Conservation (phyloP, 2,888 invertebrate species). For the Axea sp. region DNA sequence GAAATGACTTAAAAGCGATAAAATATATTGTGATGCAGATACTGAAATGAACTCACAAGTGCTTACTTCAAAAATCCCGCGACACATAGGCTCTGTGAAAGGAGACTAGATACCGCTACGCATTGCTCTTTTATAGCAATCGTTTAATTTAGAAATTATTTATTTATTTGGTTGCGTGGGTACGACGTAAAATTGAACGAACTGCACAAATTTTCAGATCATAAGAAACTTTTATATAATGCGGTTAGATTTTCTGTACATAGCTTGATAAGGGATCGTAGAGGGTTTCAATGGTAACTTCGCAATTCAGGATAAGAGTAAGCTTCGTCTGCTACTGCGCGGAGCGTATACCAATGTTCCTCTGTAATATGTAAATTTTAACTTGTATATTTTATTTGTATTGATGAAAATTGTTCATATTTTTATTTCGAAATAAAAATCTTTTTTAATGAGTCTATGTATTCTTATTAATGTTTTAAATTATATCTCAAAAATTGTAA, state of each 20-base stretch:
- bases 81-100: neutral
- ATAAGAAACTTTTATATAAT: neutral
- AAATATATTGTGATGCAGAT: no score
- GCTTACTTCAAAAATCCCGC: no score
- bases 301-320: conserved; percentile 3
- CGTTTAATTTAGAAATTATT: no score
- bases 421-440: conserved; percentile 46
- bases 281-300: no score
- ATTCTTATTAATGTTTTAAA: no score
- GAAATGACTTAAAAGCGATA: no score
- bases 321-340: conserved; percentile 1
- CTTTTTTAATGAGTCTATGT: conserved; percentile 24
- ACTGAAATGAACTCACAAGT: no score
- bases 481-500: no score
- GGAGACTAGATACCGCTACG: neutral
- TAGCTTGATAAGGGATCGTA: no score
- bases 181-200: neutral
- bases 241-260: no score
- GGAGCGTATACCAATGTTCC: conserved; percentile 66
- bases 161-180: conserved; percentile 9
- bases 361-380: conserved; percentile 65
- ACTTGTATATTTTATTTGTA: conserved; percentile 50
- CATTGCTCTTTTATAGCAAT: neutral
- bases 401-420: conserved; percentile 38
- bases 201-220: conserved; percentile 19